These are phyloP conservation scores for Lasiurus borealis DNA, from an alignment of 2,113 vertebrate genomes.

Conservation along the genomic window DNA sequence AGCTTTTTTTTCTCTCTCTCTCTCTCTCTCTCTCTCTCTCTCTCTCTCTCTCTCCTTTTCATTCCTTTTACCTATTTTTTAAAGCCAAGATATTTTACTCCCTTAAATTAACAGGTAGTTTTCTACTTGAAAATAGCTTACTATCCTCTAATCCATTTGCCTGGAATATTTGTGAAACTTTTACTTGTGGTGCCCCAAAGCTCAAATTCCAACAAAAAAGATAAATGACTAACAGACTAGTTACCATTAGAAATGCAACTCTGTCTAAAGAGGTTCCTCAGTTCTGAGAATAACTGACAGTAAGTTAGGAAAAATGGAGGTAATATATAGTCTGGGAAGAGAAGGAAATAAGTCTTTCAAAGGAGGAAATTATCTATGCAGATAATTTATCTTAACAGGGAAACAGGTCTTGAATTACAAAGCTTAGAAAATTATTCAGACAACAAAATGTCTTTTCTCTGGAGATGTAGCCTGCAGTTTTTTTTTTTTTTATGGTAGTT, in stretches of 20 bases:
- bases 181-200: no score
- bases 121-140: conserved; percentile 1
- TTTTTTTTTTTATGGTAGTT: neutral
- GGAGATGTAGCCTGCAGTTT: neutral
- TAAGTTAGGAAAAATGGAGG: neutral
- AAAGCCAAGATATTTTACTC: neutral
- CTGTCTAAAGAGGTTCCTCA: neutral
- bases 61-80: neutral
- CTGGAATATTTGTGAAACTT: conserved; percentile 3
- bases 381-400: neutral
- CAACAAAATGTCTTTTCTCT: neutral
- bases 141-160: neutral
- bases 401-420: neutral
- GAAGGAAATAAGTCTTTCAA: neutral
- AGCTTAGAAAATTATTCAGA: neutral
- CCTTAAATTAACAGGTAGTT: conserved; percentile 1
- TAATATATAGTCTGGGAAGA: neutral
- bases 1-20: neutral
- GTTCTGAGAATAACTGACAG: neutral
- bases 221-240: neutral
- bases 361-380: neutral
- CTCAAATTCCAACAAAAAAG: neutral
- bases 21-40: neutral
- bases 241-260: neutral
- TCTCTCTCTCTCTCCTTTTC: conserved; percentile 2